Conservation (phyloP, 2,797 vertebrate genomes). For the Pseudochaenichthys georgianus region DNA sequence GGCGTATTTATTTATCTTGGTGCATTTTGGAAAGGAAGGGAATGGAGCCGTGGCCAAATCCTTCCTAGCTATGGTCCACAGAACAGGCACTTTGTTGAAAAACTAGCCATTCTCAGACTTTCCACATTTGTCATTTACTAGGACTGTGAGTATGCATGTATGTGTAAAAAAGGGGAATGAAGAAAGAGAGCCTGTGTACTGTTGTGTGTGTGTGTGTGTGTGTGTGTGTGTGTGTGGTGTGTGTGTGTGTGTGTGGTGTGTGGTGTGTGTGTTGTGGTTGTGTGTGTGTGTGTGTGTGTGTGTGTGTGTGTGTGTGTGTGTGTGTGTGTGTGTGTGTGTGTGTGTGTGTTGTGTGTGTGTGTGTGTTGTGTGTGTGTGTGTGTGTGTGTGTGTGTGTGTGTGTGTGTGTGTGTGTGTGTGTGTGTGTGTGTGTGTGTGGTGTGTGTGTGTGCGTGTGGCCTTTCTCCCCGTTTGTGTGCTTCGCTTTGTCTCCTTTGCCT, state of each 20-base stretch:
- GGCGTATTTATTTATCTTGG: constrained; percentile 69
- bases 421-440: constrained; percentile 41
- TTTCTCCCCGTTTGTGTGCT: constrained; percentile 66
- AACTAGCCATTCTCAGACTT: constrained; percentile 67
- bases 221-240: no score
- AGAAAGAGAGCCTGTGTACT: constrained; percentile 61
- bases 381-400: constrained; percentile 29
- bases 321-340: constrained; percentile 40
- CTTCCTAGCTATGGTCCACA: constrained; percentile 54
- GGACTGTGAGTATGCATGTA: constrained; percentile 62
- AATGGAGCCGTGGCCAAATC: constrained; percentile 56
- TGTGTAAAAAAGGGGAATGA: constrained; percentile 49
- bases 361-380: constrained; percentile 6
- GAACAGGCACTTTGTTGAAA: constrained; percentile 65
- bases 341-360: no score
- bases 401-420: constrained; percentile 18
- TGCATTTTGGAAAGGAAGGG: constrained; percentile 52
- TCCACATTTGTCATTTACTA: constrained; percentile 72
- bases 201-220: no score
- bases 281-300: constrained; percentile 11
- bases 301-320: constrained; percentile 16
- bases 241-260: constrained; percentile 29
- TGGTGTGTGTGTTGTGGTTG: no score
- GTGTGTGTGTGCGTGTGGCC: constrained; percentile 29
- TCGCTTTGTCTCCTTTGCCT: constrained; percentile 78